Evolutionary conservation across 2,888 invertebrate species (phyloP).

Genomic region (Spilarctia lutea): DNA sequence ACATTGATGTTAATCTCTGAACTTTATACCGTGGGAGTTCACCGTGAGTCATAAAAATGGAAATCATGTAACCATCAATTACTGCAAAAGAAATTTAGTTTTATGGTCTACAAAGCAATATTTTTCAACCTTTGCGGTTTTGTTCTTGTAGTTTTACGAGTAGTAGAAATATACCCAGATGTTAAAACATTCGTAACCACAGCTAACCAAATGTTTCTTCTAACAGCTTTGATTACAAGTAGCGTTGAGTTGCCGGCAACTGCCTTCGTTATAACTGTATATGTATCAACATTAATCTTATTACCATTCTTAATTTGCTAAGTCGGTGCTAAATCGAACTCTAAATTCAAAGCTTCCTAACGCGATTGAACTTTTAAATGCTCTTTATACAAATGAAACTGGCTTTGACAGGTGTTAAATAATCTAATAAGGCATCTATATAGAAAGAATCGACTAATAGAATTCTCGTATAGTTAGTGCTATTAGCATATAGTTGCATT

Average conservation of each 20-base stretch:
- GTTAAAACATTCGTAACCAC: constrained; percentile 9
- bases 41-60: no score
- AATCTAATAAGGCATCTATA: neutral
- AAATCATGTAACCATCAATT: no score
- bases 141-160: neutral
- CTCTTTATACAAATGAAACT: neutral
- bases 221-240: constrained; percentile 42
- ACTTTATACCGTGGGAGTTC: no score
- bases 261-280: constrained; percentile 52
- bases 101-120: neutral
- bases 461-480: neutral
- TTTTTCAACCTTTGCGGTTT: no score
- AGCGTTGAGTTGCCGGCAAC: constrained; percentile 57
- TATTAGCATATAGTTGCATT: neutral
- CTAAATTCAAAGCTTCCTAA: neutral
- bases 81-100: neutral
- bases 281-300: constrained; percentile 61
- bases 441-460: neutral
- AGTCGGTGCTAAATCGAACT: constrained; percentile 34
- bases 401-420: neutral
- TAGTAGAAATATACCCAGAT: neutral
- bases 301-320: constrained; percentile 62
- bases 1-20: no score
- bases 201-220: constrained; percentile 37
- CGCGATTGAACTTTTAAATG: no score